Evolutionary conservation across 2,113 vertebrate genomes (phyloP).

Genomic region (Xenotilapia caudafasciata): DNA sequence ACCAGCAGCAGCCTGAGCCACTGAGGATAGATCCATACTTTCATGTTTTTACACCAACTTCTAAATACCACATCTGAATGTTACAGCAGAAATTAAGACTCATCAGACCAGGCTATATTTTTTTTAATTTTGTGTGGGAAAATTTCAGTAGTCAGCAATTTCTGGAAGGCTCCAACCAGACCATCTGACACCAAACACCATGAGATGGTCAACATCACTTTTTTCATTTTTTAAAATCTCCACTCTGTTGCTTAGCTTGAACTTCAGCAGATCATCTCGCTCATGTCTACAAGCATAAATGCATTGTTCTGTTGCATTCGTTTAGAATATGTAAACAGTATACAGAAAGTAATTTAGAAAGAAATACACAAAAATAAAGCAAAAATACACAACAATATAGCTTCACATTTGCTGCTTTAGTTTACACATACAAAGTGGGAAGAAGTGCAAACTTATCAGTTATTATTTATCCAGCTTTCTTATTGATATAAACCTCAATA

Average conservation of each 20-base stretch:
- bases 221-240: rapidly evolving
- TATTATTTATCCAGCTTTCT: neutral
- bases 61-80: neutral
- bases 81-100: neutral
- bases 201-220: neutral
- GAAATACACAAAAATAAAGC: rapidly evolving
- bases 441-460: neutral
- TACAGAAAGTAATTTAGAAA: neutral
- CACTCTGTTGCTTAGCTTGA: neutral
- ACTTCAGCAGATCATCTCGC: neutral
- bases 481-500: neutral
- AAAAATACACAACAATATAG: neutral
- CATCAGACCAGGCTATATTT: neutral
- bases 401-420: neutral
- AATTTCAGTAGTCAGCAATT: neutral
- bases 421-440: neutral
- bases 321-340: neutral
- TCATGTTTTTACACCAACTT: neutral
- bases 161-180: neutral
- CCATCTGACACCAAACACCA: neutral
- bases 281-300: neutral
- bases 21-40: neutral
- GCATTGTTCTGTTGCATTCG: rapidly evolving
- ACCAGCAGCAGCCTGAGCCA: rapidly evolving
- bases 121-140: neutral